Evolutionary conservation across 2,113 vertebrate species (phyloP).

Genomic region (Microtus montanus): DNA sequence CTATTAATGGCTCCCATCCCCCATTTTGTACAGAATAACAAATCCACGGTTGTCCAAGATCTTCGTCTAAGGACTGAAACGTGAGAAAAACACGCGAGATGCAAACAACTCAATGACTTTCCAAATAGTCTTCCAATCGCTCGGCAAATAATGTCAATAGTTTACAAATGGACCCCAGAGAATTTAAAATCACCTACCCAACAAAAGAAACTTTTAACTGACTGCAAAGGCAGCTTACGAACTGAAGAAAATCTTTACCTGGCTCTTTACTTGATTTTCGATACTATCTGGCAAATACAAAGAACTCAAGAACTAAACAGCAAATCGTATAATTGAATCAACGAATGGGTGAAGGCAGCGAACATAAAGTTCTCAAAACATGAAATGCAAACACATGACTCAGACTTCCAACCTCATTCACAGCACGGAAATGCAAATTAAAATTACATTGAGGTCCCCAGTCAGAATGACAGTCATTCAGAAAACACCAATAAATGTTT

Average conservation of each 20-base stretch:
- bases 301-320: no score
- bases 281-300: neutral
- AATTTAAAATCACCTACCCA: neutral
- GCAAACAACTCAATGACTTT: neutral
- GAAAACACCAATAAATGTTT: neutral
- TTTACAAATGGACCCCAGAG: neutral
- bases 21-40: neutral
- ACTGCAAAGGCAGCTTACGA: neutral
- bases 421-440: neutral
- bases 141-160: neutral
- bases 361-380: neutral
- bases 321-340: no score
- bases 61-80: neutral
- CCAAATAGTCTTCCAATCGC: no score
- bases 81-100: neutral
- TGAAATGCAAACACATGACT: neutral
- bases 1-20: neutral
- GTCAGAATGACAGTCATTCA: neutral
- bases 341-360: neutral
- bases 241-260: neutral
- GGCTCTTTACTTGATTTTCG: neutral
- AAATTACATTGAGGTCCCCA: no score
- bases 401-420: neutral
- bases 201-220: neutral
- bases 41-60: neutral